Percentiles rank a stretch among this genome's conserved stretches.
Evolutionary conservation across 2,797 vertebrate species (phyloP).

Genomic region (Thalassophryne amazonica): DNA sequence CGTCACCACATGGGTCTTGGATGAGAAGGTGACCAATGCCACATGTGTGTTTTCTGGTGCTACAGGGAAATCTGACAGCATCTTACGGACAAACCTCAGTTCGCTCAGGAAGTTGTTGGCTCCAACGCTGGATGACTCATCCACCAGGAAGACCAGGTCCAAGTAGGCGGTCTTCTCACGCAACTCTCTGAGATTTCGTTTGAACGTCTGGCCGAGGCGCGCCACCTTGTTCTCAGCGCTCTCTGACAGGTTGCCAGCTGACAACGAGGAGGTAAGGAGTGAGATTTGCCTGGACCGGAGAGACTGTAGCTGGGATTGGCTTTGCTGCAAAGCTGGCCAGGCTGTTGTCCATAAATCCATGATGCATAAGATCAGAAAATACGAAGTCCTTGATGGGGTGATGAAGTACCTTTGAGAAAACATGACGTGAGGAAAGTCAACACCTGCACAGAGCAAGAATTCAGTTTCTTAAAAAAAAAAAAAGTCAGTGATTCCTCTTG

Average conservation of each 20-base stretch:
- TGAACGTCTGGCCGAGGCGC: constrained; percentile 88
- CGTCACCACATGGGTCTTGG: constrained; percentile 91
- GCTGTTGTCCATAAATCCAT: constrained; percentile 55
- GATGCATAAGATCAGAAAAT: constrained; percentile 53
- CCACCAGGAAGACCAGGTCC: constrained; percentile 95
- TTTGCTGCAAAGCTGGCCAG: constrained; percentile 42
- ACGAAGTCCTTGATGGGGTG: constrained; percentile 49
- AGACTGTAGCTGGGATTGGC: constrained; percentile 32
- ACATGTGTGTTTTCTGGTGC: constrained; percentile 90
- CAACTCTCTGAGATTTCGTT: constrained; percentile 86
- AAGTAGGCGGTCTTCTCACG: constrained; percentile 85
- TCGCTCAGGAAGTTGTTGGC: constrained; percentile 91
- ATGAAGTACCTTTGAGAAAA: constrained; percentile 42
- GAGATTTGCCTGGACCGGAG: constrained; percentile 55
- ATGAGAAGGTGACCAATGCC: constrained; percentile 94
- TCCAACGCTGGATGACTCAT: constrained; percentile 97
- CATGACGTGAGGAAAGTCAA: constrained; percentile 47
- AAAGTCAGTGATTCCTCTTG: constrained; percentile 13
- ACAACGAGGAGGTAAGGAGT: constrained; percentile 13
- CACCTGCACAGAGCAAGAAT: constrained; percentile 8
- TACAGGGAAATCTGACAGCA: constrained; percentile 95
- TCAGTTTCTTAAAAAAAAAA: not conserved
- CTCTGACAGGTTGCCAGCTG: constrained; percentile 70
- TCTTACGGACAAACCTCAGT: constrained; percentile 92
- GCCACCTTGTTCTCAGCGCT: constrained; percentile 86